A percentile compares a stretch with the other conserved stretches of the same genome.
These are phyloP conservation scores for Melanaphis sacchari DNA, from an alignment of 1,140 invertebrate genomes.

Conservation along the genomic window DNA sequence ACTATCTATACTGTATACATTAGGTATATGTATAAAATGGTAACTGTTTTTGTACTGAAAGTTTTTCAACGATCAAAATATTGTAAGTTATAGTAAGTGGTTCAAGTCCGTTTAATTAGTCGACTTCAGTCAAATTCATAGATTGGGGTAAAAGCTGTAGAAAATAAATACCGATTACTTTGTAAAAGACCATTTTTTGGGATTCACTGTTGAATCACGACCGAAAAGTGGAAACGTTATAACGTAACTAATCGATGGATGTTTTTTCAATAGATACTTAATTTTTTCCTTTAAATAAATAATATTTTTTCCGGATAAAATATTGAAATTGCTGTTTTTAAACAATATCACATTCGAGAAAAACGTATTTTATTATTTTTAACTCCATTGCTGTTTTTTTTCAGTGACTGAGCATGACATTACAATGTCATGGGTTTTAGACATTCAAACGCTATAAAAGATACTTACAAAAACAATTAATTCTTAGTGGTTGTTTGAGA, in stretches of 20 bases:
- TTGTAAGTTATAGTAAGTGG: too few species aligned
- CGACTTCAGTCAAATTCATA: too few species aligned
- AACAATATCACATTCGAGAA: background rate
- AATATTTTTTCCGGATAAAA: background rate
- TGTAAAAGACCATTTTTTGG: background rate
- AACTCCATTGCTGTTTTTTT: conserved; percentile 20
- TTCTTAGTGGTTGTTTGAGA: background rate
- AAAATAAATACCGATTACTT: too few species aligned
- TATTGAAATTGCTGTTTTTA: background rate
- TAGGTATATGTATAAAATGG: too few species aligned
- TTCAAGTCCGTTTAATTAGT: too few species aligned
- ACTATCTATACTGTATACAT: too few species aligned
- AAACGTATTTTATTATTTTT: conserved; percentile 15
- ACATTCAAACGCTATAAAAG: conserved; percentile 19
- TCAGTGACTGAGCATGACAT: conserved; percentile 15
- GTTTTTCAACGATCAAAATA: too few species aligned
- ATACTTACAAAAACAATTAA: conserved; percentile 30
- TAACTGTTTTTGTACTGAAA: too few species aligned
- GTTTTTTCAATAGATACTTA: background rate
- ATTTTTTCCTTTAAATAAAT: background rate
- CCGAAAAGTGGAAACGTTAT: background rate
- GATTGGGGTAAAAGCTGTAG: too few species aligned
- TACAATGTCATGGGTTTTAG: conserved; percentile 3
- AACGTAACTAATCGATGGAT: background rate
- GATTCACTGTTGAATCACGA: background rate